Evolutionary conservation across 2,888 invertebrate species (phyloP), one percentile per base, ranked within the genome.

Genomic region (Dermolepida albohirtum): DNA sequence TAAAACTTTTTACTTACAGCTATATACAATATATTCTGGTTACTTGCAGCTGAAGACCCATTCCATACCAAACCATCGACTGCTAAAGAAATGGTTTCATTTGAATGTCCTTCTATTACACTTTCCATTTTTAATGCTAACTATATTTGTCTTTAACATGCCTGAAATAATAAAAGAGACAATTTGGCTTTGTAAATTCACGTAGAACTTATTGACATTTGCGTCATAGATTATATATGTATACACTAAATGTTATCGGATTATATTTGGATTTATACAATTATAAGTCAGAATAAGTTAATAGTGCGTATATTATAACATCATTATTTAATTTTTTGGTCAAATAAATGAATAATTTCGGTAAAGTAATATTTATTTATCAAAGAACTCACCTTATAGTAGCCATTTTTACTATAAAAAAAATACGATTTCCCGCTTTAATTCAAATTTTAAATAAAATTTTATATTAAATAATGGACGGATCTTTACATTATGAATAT

Each of bases 21-120:
- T 65, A 82, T 82, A 64, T 81, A 82, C 49, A 82, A 70, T 70
- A 80, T 76, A 29, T 80, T 80, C 22, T 80, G 75, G 50, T 72
- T 75, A 63, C 62, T 68, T 43, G 71, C 29, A 62, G 51, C 47
- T 51, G 67, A 69, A n/a, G 67, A 39, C 17, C 41, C 64, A 50
- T 69, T 69, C 79, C 79, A 79, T 64, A 74, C 72, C 22, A 78
- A 74, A 70, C 77, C 72, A 70, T 75, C 76, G 11, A 79, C 70
- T 44, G 76, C 77, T 66, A 76, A 74, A 39, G 75, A 71, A 63
- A 70, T 74, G 64, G 73, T 75, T 27, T 77, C 78, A 67, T 78
- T 76, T 14, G 76, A 74, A 64, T 77, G 76, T 63, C 75, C 75
- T 72, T 79, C 76, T 14, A 75, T 75, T 62, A 77, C 74, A 17